Evolutionary conservation across 2,888 invertebrate genomes (phyloP).

Genomic region (Thecophora atra): DNA sequence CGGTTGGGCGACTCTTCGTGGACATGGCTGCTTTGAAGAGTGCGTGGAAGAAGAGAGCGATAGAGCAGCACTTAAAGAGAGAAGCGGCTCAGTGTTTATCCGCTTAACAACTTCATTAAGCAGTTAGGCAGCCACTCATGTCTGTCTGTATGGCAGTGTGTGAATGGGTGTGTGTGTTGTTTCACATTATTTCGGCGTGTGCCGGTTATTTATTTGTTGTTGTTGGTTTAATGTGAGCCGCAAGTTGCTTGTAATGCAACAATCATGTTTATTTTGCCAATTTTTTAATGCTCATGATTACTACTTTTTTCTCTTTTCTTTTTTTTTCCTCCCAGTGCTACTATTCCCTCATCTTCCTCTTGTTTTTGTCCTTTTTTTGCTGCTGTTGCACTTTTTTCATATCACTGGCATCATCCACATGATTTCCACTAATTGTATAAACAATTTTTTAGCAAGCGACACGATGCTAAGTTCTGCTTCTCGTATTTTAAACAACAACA

Average conservation of each 20-base stretch:
- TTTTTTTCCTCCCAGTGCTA: not conserved
- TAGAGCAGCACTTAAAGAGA: too few species aligned
- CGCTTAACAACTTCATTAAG: conserved; percentile 23
- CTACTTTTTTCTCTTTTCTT: not conserved
- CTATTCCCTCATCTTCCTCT: too few species aligned
- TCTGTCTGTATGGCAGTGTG: not conserved
- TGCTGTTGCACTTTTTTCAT: conserved; percentile 1
- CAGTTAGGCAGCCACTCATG: not conserved
- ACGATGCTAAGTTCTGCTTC: too few species aligned
- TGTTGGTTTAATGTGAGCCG: not conserved
- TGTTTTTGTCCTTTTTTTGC: conserved; percentile 11
- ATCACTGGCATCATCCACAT: conserved; percentile 25
- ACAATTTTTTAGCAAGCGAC: conserved; percentile 14
- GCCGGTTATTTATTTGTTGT: conserved; percentile 4
- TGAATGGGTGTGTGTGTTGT: conserved; percentile 1
- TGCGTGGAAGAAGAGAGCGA: not conserved
- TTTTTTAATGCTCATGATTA: conserved; percentile 8
- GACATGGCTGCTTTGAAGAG: not conserved
- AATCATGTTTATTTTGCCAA: conserved; percentile 31
- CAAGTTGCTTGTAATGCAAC: conserved; percentile 37
- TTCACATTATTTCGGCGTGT: not conserved
- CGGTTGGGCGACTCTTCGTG: not conserved
- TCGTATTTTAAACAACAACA: conserved; percentile 10
- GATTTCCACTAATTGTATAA: conserved; percentile 35
- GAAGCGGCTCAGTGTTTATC: not conserved